Evolutionary conservation across 2,113 vertebrate species (phyloP).

Genomic region (Glareola pratincola): DNA sequence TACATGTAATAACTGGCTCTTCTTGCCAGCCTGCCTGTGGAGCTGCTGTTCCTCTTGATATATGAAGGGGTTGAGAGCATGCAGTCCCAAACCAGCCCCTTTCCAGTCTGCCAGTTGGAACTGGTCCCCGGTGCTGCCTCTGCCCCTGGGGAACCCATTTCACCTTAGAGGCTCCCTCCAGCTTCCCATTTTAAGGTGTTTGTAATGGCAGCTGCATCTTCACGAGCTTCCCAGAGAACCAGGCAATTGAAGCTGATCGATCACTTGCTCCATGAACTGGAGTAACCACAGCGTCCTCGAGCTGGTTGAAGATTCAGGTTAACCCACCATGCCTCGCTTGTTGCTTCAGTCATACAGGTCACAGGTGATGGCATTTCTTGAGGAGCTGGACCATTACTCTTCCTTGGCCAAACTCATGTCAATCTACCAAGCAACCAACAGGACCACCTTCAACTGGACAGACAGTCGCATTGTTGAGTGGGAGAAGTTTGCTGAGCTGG

Average conservation of each 20-base stretch:
- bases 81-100: background rate
- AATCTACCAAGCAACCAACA: constrained; percentile 22
- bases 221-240: background rate
- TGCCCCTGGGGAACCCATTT: background rate
- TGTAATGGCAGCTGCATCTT: background rate
- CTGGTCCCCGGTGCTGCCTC: background rate
- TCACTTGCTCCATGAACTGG: background rate
- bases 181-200: background rate
- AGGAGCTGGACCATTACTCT: background rate
- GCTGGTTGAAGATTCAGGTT: background rate
- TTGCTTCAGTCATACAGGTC: background rate
- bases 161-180: background rate
- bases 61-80: background rate
- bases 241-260: background rate
- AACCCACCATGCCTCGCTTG: background rate
- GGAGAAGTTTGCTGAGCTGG: constrained; percentile 60
- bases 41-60: background rate
- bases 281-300: background rate
- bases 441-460: constrained; percentile 60
- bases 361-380: background rate
- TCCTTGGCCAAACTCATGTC: constrained; percentile 34
- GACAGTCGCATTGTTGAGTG: constrained; percentile 59
- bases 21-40: background rate
- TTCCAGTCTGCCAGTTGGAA: background rate
- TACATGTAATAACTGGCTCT: background rate